Conservation (phyloP, 1,140 invertebrate genomes). For the Papilio aristodemus region DNA sequence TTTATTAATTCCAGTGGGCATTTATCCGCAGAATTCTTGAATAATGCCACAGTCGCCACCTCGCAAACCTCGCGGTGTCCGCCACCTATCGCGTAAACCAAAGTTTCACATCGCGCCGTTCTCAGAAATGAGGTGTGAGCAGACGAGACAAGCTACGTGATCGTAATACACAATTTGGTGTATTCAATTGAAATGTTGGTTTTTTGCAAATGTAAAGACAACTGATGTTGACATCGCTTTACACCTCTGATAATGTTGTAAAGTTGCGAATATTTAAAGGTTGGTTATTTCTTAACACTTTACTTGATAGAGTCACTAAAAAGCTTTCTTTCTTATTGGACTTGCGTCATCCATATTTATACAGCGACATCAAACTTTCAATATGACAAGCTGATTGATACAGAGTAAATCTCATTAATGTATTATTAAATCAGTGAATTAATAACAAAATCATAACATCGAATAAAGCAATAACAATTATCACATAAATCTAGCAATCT, state of each 20-base stretch:
- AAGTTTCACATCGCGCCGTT: conserved; percentile 17
- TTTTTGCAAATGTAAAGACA: neutral
- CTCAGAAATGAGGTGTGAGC: conserved; percentile 11
- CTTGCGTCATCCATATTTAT: no score
- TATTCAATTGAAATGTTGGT: neutral
- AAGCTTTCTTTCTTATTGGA: no score
- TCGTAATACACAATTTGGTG: neutral
- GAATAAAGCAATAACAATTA: neutral
- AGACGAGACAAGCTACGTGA: neutral
- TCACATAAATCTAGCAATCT: conserved; percentile 17
- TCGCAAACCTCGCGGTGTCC: no score
- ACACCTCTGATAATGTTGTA: neutral
- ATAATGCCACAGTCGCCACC: neutral
- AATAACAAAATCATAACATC: neutral
- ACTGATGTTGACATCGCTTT: no score
- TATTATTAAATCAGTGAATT: neutral
- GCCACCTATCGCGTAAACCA: conserved; percentile 2
- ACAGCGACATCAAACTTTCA: no score
- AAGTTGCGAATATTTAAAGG: neutral
- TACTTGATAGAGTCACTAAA: no score
- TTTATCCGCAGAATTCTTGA: conserved; percentile 6
- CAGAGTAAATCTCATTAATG: no score
- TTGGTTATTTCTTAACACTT: no score
- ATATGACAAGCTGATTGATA: no score
- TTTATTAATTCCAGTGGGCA: neutral